Evolutionary conservation across 2,113 vertebrate species (phyloP).

Genomic region (Neogobius melanostomus): DNA sequence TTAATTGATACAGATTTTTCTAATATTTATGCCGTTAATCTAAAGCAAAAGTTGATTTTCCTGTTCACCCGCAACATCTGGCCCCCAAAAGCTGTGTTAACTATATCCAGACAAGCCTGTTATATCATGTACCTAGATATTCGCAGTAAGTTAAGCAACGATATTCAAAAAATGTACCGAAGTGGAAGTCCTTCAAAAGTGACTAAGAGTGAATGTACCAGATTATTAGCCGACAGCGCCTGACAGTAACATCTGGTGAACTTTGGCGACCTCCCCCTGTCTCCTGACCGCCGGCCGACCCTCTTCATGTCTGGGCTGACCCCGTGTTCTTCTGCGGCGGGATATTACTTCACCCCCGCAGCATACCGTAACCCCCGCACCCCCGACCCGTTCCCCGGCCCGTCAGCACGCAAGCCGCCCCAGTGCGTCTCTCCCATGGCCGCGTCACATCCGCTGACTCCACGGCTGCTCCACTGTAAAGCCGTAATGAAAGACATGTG

Average conservation of each 20-base stretch:
- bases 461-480: slow-evolving; percentile 25
- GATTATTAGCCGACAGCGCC: neutral
- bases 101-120: too few relatives aligned
- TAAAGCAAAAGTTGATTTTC: too few relatives aligned
- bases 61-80: too few relatives aligned
- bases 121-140: too few relatives aligned
- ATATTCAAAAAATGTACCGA: too few relatives aligned
- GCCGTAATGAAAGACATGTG: slow-evolving; percentile 65
- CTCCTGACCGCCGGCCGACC: slow-evolving; percentile 64
- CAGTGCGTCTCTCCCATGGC: slow-evolving; percentile 28
- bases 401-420: slow-evolving; percentile 22
- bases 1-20: too few relatives aligned
- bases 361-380: slow-evolving; percentile 44
- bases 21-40: too few relatives aligned
- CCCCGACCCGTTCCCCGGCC: neutral
- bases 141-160: too few relatives aligned
- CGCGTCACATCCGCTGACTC: slow-evolving; percentile 41
- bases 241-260: slow-evolving; percentile 43
- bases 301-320: slow-evolving; percentile 57
- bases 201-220: too few relatives aligned
- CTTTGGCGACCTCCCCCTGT: slow-evolving; percentile 40
- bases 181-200: too few relatives aligned
- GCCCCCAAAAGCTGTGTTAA: too few relatives aligned
- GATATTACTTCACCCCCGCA: slow-evolving; percentile 62
- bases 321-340: slow-evolving; percentile 44